Percentiles rank a stretch among this genome's conserved stretches.
These are phyloP conservation scores for Notocelia uddmanniana DNA, from an alignment of 2,888 invertebrate genomes.

Conservation along the genomic window DNA sequence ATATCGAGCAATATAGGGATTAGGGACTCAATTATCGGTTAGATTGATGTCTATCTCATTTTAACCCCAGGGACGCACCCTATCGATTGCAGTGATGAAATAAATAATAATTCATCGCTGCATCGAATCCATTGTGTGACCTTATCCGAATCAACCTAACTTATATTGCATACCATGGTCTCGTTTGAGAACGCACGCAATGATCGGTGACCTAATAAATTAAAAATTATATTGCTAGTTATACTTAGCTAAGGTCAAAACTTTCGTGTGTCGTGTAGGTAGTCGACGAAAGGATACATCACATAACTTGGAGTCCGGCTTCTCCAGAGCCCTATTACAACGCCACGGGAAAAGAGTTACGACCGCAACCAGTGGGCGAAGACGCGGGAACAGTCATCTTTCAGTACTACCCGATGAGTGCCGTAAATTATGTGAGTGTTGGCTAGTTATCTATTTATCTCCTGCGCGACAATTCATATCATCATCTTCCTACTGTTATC, in stretches of 20 bases:
- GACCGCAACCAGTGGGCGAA: constrained; percentile 94
- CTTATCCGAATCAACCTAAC: no score
- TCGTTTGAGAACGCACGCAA: no score
- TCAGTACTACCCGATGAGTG: constrained; percentile 94
- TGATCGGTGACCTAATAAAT: no score
- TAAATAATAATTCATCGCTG: no score
- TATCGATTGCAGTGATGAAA: no score
- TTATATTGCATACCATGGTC: no score
- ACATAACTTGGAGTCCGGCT: constrained; percentile 90
- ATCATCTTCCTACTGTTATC: no score
- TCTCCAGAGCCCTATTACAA: constrained; percentile 93
- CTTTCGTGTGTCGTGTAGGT: constrained; percentile 84
- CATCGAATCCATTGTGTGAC: no score
- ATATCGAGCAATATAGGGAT: no score
- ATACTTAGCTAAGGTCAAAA: not conserved
- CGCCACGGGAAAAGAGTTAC: constrained; percentile 91
- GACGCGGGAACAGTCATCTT: constrained; percentile 94
- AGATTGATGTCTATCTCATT: no score
- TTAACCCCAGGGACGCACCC: no score
- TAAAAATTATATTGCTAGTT: not conserved
- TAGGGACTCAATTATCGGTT: no score
- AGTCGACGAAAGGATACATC: constrained; percentile 92
- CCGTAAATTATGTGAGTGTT: constrained; percentile 94
- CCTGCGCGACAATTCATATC: not conserved
- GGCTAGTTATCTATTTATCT: not conserved